A percentile compares a stretch with the other conserved stretches of the same genome.
phyloP scores from a whole-genome alignment of 2,113 vertebrate genomes.

The Piaya cayana region DNA sequence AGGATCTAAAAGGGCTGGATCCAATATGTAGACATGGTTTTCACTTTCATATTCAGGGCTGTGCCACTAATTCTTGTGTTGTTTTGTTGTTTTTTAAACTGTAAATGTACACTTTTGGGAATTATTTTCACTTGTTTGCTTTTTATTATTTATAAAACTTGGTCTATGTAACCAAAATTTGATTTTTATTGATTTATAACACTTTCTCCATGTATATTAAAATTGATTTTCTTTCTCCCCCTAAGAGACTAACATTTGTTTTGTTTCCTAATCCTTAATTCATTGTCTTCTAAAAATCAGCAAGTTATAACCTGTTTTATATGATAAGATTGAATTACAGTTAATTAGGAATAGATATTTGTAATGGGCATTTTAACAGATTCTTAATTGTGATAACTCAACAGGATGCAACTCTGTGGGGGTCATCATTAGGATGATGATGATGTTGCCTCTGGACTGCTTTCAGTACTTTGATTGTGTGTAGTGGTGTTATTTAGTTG shows the following conservation, averaged over 20 bases:
- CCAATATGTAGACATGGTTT: neutral
- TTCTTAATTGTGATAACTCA: constrained; percentile 47
- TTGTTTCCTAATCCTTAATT: neutral
- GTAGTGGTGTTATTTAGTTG: neutral
- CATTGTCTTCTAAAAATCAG: constrained; percentile 1
- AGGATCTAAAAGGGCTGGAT: neutral
- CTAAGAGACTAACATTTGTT: neutral
- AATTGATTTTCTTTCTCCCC: neutral
- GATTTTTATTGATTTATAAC: neutral
- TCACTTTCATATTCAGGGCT: neutral
- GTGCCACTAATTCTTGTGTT: neutral
- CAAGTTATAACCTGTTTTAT: constrained; percentile 3
- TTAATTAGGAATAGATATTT: constrained; percentile 58
- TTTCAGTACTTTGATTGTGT: neutral
- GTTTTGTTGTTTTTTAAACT: neutral
- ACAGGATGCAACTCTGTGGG: constrained; percentile 9
- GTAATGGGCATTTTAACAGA: constrained; percentile 67
- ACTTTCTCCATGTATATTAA: neutral
- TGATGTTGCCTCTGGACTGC: neutral
- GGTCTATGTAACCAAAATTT: neutral
- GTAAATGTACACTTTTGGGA: neutral
- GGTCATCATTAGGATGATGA: neutral
- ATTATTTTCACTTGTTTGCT: neutral
- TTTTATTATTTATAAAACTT: neutral
- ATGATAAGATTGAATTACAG: constrained; percentile 7